Percentiles rank a stretch among this genome's conserved stretches.
Evolutionary conservation across 1,140 invertebrate genomes (phyloP).

Genomic region (Drosophila repleta): DNA sequence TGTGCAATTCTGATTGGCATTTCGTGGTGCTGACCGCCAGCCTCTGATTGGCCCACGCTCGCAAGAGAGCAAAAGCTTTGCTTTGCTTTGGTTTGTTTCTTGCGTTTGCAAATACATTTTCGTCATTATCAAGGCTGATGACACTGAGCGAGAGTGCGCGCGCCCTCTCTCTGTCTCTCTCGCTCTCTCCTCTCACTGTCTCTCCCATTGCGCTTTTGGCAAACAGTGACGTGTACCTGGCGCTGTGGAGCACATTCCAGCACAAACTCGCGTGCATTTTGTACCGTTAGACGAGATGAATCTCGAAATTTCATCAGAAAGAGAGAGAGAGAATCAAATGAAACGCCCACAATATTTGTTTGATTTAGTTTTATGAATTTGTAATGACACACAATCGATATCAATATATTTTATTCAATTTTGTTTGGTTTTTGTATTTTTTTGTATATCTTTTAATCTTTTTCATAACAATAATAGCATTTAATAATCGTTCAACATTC

Average conservation of each 20-base stretch:
- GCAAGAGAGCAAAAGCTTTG: slow-evolving; percentile 39
- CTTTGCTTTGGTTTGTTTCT: slow-evolving; percentile 11
- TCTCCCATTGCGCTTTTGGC: slow-evolving; percentile 16
- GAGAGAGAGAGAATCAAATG: background rate
- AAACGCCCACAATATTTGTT: slow-evolving; percentile 49
- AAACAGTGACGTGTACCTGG: slow-evolving; percentile 62
- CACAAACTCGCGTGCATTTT: slow-evolving; percentile 11
- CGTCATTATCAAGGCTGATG: slow-evolving; percentile 38
- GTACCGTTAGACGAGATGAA: slow-evolving; percentile 21
- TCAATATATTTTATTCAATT: slow-evolving; percentile 53
- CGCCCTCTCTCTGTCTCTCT: slow-evolving; percentile 6
- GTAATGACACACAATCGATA: slow-evolving; percentile 73
- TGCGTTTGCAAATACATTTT: slow-evolving; percentile 32
- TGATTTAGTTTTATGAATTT: slow-evolving; percentile 40
- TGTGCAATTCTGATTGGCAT: slow-evolving; percentile 55
- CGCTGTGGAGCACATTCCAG: slow-evolving; percentile 5
- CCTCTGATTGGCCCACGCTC: slow-evolving; percentile 31
- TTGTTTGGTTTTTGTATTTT: slow-evolving; percentile 8
- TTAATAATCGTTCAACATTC: slow-evolving; percentile 57
- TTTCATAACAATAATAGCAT: slow-evolving; percentile 72
- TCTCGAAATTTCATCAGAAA: slow-evolving; percentile 1
- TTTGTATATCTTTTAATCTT: slow-evolving; percentile 14
- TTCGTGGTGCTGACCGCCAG: slow-evolving; percentile 32
- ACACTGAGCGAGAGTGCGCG: slow-evolving; percentile 5
- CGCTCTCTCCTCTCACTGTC: slow-evolving; percentile 9